phyloP scores from a whole-genome alignment of 2,113 vertebrate genomes.

The Mugil cephalus region DNA sequence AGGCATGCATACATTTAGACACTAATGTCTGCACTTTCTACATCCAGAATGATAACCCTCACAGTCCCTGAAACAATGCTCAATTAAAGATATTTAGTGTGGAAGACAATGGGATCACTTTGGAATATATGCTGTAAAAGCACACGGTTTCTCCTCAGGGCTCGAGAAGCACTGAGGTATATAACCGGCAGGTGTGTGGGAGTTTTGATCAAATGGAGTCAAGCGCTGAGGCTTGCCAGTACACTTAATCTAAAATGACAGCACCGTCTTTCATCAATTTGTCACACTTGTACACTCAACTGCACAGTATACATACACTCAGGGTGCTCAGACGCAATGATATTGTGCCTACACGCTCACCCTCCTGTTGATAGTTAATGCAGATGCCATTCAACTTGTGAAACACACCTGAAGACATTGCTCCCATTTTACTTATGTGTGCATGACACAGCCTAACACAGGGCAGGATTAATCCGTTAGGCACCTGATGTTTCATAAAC shows the following conservation, averaged over 20 bases:
- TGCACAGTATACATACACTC: slow-evolving; percentile 9
- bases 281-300: slow-evolving; percentile 46
- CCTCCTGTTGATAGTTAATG: slow-evolving; percentile 1
- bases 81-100: neutral
- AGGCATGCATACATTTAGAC: neutral
- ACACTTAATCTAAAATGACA: slow-evolving; percentile 68
- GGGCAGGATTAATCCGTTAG: slow-evolving; percentile 3
- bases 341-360: neutral
- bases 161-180: slow-evolving; percentile 34
- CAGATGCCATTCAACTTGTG: neutral
- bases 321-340: slow-evolving; percentile 8
- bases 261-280: slow-evolving; percentile 52
- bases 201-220: slow-evolving; percentile 59
- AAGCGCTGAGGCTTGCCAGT: slow-evolving; percentile 50
- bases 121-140: neutral
- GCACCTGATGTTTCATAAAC: slow-evolving; percentile 14
- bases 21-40: neutral
- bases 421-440: neutral
- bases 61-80: neutral
- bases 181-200: slow-evolving; percentile 57
- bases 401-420: too few relatives aligned
- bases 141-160: slow-evolving; percentile 1
- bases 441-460: slow-evolving; percentile 1
- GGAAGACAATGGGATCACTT: neutral
- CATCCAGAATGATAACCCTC: neutral